Evolutionary conservation across 2,888 invertebrate species (phyloP), one percentile per base, ranked within the genome.

Genomic region (Prenolepis imparis): DNA sequence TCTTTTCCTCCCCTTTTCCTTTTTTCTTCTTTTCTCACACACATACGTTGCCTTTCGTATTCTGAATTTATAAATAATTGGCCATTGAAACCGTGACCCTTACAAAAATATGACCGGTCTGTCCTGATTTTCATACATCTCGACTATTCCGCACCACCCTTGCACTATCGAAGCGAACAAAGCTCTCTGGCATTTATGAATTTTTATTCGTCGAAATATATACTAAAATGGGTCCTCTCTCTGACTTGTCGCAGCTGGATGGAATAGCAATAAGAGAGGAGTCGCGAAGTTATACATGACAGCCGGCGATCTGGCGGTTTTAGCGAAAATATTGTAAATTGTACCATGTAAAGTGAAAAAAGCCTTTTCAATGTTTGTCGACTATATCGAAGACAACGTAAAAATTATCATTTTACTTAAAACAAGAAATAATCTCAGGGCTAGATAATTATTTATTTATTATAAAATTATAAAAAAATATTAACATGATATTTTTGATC

Each of bases 41-140:
- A 28, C 28, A 28, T 9, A 21, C 5, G 52, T n/a, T n/a, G 8
- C 52, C 52, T 52, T 52, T n/a, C n/a, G n/a, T n/a, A 52, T 52
- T 52, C n/a, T 39, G 18, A 72, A 57, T 41, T 59, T 41, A 72
- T 41, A 72, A 72, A 59, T 39, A 72, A 72, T 72, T 72, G 72
- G 9, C 55, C 39, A 57, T 57, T 57, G 68, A 70, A 72, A 57
- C 24, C 39, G 57, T 24, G 18, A 68, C 52, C 28, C 32, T 32
- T 52, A n/a, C 12, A 24, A 12, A 72, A 57, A 72, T 72, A 57
- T 55, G 55, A 57, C 32, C 15, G 36, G 36, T 15, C 18, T 5
- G 57, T 18, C 24, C 57, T 36, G 55, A 39, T 57, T 57, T 41
- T 59, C 28, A 24, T 39, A 21, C 9, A 57, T 57, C 39, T 72